Evolutionary conservation across 2,797 vertebrate genomes (phyloP).

Genomic region (Onychomys arenicola): DNA sequence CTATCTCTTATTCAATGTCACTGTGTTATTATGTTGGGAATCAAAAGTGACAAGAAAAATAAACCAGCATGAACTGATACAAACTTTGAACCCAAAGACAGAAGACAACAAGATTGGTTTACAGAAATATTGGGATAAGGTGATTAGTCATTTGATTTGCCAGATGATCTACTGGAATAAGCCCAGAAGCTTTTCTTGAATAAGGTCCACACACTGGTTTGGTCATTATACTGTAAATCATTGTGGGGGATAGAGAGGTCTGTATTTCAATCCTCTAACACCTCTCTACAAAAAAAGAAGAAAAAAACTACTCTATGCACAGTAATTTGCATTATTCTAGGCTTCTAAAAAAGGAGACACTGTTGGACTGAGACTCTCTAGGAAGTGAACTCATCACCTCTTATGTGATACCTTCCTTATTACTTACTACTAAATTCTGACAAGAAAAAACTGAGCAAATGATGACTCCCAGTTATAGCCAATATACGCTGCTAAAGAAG

Average conservation of each 20-base stretch:
- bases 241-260: accelerated
- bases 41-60: neutral
- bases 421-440: neutral
- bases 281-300: constrained; percentile 36
- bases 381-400: constrained; percentile 72
- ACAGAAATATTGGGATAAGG: neutral
- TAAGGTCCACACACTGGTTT: neutral
- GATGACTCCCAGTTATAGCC: neutral
- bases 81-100: neutral
- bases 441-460: neutral
- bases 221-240: neutral
- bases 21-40: neutral
- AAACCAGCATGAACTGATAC: neutral
- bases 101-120: neutral
- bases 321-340: constrained; percentile 58
- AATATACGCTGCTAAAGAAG: neutral
- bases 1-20: neutral
- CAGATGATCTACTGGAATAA: neutral
- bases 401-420: constrained; percentile 66
- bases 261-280: constrained; percentile 61
- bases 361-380: constrained; percentile 31
- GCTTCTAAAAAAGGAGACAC: constrained; percentile 73
- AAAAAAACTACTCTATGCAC: neutral
- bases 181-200: constrained; percentile 12
- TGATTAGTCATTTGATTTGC: neutral